Base-by-base conservation (phyloP, 2,113 vertebrate species). In the Geothlypis trichas region DNA sequence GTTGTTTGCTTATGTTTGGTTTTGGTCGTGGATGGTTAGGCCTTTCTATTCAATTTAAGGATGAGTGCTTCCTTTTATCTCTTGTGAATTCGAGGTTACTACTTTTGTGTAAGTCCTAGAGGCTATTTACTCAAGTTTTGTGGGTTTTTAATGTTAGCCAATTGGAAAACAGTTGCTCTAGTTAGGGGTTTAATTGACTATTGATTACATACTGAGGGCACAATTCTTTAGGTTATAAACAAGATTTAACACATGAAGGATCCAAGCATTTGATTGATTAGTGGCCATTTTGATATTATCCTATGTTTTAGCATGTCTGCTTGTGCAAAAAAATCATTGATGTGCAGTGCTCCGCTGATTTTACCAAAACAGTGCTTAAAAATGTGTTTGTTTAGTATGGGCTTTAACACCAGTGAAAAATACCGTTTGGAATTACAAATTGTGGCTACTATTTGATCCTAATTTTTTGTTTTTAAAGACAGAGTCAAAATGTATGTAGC, bases 141-240 rank as follows among this genome's bases (percentile, higher is more conserved):
- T 67, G 14, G 12, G 22, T 82, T 87, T 94, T 86, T 86, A 71
- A 77, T 84, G 68, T 74, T 1, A 1, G 61, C 89, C 76, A 90
- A 22, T 52, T 71, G 82, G 85, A 94, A 96, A 89, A 77, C 35
- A 44, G 24, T 90, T 93, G 79, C 49, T 90, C 46, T 78, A 88
- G 59, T 63, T 47, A 71, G 63, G 22, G 31, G 15, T 74, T 67
- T 86, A 78, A 96, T 81, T 86, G 63, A 39, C 44, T 94, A 89
- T 96, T 84, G 94, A 90, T 96, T 89, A 55, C 24, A 16, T 59
- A 54, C 39, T 21, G 55, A 71, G 85, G 55, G 44, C 71, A 57
- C 28, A 76, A 22, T 39, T 83, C 26, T 89, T 67, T 91, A 83
- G 78, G 68, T 42, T 80, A 86, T 75, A 83, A 93, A 93, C 27